These are phyloP conservation scores for Cylas formicarius DNA, from an alignment of 1,140 invertebrate species.

Conservation along the genomic window DNA sequence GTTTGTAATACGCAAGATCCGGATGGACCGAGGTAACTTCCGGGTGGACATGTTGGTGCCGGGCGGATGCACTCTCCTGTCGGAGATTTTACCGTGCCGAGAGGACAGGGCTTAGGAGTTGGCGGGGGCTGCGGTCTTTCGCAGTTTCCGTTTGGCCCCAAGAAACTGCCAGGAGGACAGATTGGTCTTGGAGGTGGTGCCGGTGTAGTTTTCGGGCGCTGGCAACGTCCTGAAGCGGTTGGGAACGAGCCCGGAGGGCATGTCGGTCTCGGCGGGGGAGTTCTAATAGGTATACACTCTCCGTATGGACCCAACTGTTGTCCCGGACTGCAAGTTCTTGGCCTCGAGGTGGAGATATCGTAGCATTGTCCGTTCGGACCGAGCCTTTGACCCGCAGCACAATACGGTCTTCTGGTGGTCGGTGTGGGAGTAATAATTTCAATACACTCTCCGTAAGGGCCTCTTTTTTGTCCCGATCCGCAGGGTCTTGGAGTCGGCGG, in stretches of 20 bases:
- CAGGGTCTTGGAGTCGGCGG: neutral
- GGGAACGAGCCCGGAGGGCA: neutral
- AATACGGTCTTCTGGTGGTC: neutral
- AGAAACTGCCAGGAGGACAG: slow-evolving; percentile 11
- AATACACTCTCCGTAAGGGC: slow-evolving; percentile 11
- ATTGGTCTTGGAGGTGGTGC: slow-evolving; percentile 2
- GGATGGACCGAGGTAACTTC: slow-evolving; percentile 11
- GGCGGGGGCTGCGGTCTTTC: slow-evolving; percentile 4
- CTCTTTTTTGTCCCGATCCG: slow-evolving; percentile 3
- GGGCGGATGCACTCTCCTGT: slow-evolving; percentile 16
- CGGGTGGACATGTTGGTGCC: slow-evolving; percentile 15
- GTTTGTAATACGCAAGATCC: slow-evolving; percentile 12
- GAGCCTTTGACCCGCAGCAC: slow-evolving; percentile 5
- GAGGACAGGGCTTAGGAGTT: slow-evolving; percentile 13
- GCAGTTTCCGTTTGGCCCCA: slow-evolving; percentile 10
- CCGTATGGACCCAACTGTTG: neutral
- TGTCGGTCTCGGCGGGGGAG: neutral
- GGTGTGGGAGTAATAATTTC: slow-evolving; percentile 7
- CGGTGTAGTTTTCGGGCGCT: slow-evolving; percentile 4
- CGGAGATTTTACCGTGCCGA: slow-evolving; percentile 15
- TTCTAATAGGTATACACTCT: slow-evolving; percentile 4
- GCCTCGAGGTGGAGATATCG: neutral
- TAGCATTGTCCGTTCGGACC: slow-evolving; percentile 14
- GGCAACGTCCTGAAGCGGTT: neutral
- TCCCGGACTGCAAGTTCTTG: neutral